Conservation (phyloP, 1,140 invertebrate genomes). For the Bombus huntii region DNA sequence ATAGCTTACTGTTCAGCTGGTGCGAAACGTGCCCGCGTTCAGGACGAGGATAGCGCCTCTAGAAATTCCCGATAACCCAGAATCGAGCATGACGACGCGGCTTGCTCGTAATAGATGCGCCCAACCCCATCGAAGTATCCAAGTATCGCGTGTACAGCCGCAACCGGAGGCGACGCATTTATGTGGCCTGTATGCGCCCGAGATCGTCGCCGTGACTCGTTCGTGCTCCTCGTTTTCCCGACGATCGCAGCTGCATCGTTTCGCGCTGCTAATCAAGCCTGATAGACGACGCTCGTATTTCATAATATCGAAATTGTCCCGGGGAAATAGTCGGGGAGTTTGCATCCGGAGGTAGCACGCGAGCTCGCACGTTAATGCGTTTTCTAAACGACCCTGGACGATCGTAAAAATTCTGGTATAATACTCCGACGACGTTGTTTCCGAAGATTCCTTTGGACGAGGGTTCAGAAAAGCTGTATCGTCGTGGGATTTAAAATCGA, state of each 20-base stretch:
- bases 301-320: constrained; percentile 57
- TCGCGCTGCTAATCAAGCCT: constrained; percentile 53
- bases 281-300: constrained; percentile 58
- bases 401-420: constrained; percentile 23
- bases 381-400: background rate
- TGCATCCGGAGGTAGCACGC: background rate
- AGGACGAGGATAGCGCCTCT: constrained; percentile 27
- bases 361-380: background rate
- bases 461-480: background rate
- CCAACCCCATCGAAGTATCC: constrained; percentile 38
- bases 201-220: background rate
- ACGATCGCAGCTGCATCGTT: constrained; percentile 52
- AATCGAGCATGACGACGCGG: constrained; percentile 52
- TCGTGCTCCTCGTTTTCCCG: constrained; percentile 22
- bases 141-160: constrained; percentile 15
- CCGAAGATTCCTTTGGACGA: background rate
- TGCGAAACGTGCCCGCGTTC: constrained; percentile 35
- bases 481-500: constrained; percentile 35
- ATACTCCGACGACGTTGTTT: background rate
- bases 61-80: constrained; percentile 65
- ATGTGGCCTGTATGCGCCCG: background rate
- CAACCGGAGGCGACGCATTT: constrained; percentile 14
- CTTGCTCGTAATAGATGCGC: constrained; percentile 54
- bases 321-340: background rate
- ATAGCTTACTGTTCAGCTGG: constrained; percentile 31